Base-by-base conservation (phyloP, 2,888 invertebrate species). In the Erebia ligea region DNA sequence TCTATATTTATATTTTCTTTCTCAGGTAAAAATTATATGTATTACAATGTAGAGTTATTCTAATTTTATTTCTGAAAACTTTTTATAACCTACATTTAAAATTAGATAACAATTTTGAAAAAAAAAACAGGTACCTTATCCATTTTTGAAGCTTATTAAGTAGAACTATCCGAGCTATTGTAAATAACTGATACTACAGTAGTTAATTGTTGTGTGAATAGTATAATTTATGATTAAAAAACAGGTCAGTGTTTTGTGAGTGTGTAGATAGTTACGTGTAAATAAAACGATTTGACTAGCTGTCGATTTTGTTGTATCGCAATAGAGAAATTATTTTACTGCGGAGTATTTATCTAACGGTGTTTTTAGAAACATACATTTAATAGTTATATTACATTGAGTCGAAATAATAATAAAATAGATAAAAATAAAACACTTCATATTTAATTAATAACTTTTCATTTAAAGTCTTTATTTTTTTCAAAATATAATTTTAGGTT, bases 151-250 rank as follows among this genome's bases (percentile, higher is more conserved):
- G 48, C 56, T 61, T 62, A 59, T 34, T 58, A 58, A 17, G 48
- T 56, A 65, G 62, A 42, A 25, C 61, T 50, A 48, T 67, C 65
- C 61, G 76, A 75, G 77, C 76, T 76, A 69, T 73, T 91, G 90
- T 90, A 90, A 86, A 92, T 91, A 92, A 86, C 84, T 86, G 86
- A 86, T 85, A 84, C 80, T 80, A 81, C 84, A 82, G 88, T 86
- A 87, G 87, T 79, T 84, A 84, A 86, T 85, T 87, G 91, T 90
- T 89, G 92, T 91, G 92, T 92, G 92, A 85, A 92, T 92, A 92
- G 90, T 83, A 83, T 87, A 85, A 87, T 84, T 88, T 86, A 82
- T 82, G 78, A 81, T 85, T 83, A 70, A 86, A 82, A 67, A 57
- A 48, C 62, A 75, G 77, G 81, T 90, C 87, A 83, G 87, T 90